phyloP scores from a whole-genome alignment of 2,113 vertebrate species.

The Mustela lutreola region DNA sequence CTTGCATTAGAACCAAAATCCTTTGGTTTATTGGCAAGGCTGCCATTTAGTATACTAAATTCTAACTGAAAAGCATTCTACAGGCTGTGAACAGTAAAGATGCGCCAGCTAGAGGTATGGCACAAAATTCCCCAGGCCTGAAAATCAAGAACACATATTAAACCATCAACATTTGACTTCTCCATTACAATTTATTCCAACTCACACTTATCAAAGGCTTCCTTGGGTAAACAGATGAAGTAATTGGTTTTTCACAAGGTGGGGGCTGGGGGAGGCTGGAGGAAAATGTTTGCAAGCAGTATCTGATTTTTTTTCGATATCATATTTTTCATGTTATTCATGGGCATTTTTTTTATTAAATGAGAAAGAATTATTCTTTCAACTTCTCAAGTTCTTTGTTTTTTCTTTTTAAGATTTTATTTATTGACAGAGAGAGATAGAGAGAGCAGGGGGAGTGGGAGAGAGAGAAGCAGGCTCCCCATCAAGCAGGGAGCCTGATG shows the following conservation, averaged over 20 bases:
- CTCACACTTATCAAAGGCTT: slow-evolving; percentile 68
- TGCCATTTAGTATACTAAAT: background rate
- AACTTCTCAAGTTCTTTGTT: slow-evolving; percentile 1
- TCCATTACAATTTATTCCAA: slow-evolving; percentile 62
- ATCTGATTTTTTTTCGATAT: slow-evolving; percentile 74
- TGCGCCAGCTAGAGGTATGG: background rate
- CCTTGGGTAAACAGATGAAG: slow-evolving; percentile 72
- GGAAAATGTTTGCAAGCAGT: slow-evolving; percentile 63
- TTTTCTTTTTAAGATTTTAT: too few relatives aligned
- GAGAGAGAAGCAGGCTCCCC: too few relatives aligned
- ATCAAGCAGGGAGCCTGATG: too few relatives aligned
- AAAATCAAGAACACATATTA: slow-evolving; percentile 41
- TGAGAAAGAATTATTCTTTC: slow-evolving; percentile 72
- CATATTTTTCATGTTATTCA: slow-evolving; percentile 76
- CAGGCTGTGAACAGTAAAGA: background rate
- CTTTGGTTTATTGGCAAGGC: background rate
- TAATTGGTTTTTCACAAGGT: slow-evolving; percentile 68
- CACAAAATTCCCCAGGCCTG: background rate
- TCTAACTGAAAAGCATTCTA: background rate
- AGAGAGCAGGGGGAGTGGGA: too few relatives aligned
- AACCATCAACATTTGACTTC: background rate
- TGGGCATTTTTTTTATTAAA: slow-evolving; percentile 75
- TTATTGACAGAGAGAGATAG: too few relatives aligned
- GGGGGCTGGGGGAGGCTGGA: background rate
- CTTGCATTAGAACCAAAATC: background rate